Conservation (phyloP, 2,113 vertebrate genomes). For the Rallus limicola region DNA sequence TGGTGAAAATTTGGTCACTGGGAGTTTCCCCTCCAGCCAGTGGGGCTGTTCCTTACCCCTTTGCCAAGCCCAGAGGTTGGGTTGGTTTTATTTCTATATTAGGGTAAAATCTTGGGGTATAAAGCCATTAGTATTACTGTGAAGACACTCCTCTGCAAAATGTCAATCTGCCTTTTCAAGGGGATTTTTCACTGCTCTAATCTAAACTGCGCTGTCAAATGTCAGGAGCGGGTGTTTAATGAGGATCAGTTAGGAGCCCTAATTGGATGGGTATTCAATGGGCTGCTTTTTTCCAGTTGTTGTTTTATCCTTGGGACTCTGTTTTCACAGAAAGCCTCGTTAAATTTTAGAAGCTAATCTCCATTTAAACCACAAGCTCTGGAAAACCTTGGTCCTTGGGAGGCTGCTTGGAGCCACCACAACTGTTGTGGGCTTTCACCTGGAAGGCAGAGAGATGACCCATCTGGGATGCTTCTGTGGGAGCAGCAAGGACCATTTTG, state of each 20-base stretch:
- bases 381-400: neutral
- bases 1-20: neutral
- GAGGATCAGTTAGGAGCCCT: constrained; percentile 60
- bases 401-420: neutral
- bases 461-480: neutral
- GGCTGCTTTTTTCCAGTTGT: neutral
- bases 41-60: neutral
- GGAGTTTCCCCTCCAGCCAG: neutral
- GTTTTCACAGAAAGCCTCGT: constrained; percentile 50
- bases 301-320: constrained; percentile 25
- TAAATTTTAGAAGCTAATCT: constrained; percentile 61
- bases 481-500: neutral
- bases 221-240: constrained; percentile 54
- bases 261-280: constrained; percentile 66
- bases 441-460: neutral
- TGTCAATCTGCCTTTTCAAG: constrained; percentile 65
- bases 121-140: neutral
- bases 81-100: neutral
- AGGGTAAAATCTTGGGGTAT: neutral
- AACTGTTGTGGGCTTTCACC: neutral
- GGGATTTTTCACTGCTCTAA: constrained; percentile 43
- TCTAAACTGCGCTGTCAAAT: constrained; percentile 54
- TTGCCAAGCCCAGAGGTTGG: neutral
- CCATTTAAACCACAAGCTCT: constrained; percentile 1
- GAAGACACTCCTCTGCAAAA: constrained; percentile 48